Conservation (phyloP, 2,113 vertebrate species). For the Paramisgurnus dabryanus region DNA sequence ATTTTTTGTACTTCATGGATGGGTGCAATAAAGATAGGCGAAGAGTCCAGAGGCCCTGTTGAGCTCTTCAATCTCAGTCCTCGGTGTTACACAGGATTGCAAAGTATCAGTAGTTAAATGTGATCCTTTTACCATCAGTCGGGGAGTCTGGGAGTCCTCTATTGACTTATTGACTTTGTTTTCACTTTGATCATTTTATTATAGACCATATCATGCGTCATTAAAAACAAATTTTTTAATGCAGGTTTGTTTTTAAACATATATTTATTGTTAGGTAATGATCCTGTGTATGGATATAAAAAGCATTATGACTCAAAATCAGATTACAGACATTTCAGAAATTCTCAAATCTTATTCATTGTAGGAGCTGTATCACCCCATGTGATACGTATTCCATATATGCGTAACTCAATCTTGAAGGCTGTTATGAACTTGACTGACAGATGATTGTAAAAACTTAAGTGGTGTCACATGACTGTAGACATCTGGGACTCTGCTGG, state of each 20-base stretch:
- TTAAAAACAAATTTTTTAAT: neutral
- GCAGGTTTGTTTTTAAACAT: neutral
- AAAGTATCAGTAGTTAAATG: slow-evolving; percentile 30
- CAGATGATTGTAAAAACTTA: slow-evolving; percentile 57
- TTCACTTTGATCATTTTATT: slow-evolving; percentile 33
- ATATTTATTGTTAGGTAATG: no score
- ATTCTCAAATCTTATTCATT: slow-evolving; percentile 33
- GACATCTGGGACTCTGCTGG: slow-evolving; percentile 56
- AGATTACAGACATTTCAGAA: slow-evolving; percentile 45
- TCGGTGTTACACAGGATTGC: slow-evolving; percentile 24
- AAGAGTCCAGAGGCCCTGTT: neutral
- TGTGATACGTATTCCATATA: neutral
- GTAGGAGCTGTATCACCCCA: neutral
- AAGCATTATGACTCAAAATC: slow-evolving; percentile 42
- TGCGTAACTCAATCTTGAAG: slow-evolving; percentile 23
- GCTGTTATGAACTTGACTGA: slow-evolving; percentile 54
- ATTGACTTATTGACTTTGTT: slow-evolving; percentile 12
- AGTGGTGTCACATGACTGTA: slow-evolving; percentile 48
- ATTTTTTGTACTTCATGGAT: neutral
- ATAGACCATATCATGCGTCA: slow-evolving; percentile 22
- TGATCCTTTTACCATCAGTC: slow-evolving; percentile 10
- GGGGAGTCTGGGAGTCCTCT: slow-evolving; percentile 17
- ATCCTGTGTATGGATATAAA: neutral
- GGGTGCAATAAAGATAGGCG: neutral
- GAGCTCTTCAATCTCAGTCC: slow-evolving; percentile 1